phyloP scores from a whole-genome alignment of 2,888 invertebrate species.

The Cephus pulcher region DNA sequence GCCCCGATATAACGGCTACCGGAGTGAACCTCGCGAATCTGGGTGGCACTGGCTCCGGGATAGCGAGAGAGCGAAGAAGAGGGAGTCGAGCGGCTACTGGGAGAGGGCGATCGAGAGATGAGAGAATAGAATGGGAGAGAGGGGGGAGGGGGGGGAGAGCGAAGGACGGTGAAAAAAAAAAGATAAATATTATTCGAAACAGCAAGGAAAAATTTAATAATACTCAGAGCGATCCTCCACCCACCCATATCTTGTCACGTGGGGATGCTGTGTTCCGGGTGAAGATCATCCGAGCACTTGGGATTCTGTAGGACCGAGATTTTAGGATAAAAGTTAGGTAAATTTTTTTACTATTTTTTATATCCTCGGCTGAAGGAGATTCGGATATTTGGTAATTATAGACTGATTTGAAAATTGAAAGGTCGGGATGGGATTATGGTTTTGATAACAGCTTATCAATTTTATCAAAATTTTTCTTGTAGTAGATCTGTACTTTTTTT shows the following conservation, averaged over 20 bases:
- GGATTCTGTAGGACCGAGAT: not conserved
- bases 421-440: no score
- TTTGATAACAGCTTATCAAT: no score
- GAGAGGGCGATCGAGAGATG: not conserved
- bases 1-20: slow-evolving; percentile 22
- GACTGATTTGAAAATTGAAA: no score
- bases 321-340: not conserved
- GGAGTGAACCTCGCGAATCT: slow-evolving; percentile 6
- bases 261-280: not conserved
- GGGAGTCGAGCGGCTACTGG: not conserved
- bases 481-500: no score
- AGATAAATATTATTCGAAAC: not conserved
- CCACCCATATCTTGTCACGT: not conserved
- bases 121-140: not conserved
- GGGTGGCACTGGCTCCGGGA: slow-evolving; percentile 13
- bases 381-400: no score
- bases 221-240: not conserved
- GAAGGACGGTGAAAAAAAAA: not conserved
- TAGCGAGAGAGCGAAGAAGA: slow-evolving; percentile 16
- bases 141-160: not conserved
- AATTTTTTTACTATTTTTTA: not conserved
- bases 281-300: not conserved
- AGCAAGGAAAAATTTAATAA: slow-evolving; percentile 1
- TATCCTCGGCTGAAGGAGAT: no score
- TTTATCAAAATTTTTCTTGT: no score